Base-by-base conservation (phyloP, 2,113 vertebrate species). In the Tachysurus fulvidraco region DNA sequence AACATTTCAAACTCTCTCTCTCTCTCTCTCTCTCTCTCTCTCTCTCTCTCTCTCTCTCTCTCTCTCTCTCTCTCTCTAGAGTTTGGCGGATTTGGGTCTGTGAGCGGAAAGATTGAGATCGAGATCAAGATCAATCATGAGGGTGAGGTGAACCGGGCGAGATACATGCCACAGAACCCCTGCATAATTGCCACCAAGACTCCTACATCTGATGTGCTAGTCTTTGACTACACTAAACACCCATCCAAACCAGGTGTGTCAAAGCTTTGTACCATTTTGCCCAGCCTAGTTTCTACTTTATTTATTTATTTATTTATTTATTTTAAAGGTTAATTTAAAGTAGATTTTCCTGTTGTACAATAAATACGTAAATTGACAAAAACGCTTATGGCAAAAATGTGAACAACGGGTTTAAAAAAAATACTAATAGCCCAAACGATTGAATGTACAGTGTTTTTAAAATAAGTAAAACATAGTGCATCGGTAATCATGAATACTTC, bases 51-150 rank as follows among this genome's bases (percentile, higher is more conserved):
- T 44, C 46, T 19, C 11, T 41, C 6, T 60, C 25, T 84, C 69
- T 87, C 19, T 73, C 36, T 85, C 13, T 0, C 79, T 76, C n/a
- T 73, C 4, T 64, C 57, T 89, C 83, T 91, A 99, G 97, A 98
- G 92, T 97, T 98, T 92, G 97, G 96, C 73, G 97, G 96, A 74
- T 98, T 99, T 93, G 97, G 98, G 86, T 98, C 97, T 21, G 97
- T 97, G 73, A 97, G 95, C 83, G 97, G 96, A 54, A 98, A 96
- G 92, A 98, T 98, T 11, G 97, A 98, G 93, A 97, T 96, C 0
- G 97, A 98, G 92, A 96, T 98, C 90, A 98, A 97, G 94, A 99
- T 99, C 82, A 99, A 97, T 92, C 97, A 98, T 0, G 97, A 99
- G 91, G 97, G 98, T 85, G 98, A 99, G 91, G 97, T 99, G 74